Evolutionary conservation across 2,797 vertebrate species (phyloP), one percentile per base, ranked within the genome.

Genomic region (Masticophis lateralis): DNA sequence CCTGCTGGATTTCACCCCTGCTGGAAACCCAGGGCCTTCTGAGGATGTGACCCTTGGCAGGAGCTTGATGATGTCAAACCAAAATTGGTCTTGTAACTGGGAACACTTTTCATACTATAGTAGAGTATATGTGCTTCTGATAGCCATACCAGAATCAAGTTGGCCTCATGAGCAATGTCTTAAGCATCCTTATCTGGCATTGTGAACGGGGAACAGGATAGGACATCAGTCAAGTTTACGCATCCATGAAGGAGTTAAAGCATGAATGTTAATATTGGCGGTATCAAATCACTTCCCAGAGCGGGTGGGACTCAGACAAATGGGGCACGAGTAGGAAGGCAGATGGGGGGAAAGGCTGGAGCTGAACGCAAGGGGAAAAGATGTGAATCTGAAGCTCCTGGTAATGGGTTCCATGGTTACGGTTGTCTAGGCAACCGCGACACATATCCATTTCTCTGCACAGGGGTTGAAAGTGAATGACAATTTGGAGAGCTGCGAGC

Each of bases 401-500:
- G 93, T 95, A 95, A 94, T 95, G 66, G 96, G 95, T 92, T 96
- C 96, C 97, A 97, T 97, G 95, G 97, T 95, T 97, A 97, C 97
- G 51, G 97, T 97, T 97, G 96, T 96, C 95, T 92, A 95, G 92
- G 97, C 96, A 97, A 97, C 97, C 89, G 61, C 10, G 7, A 53
- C 90, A 91, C 93, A 57, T 74, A 91, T 83, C 74, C 90, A 86
- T 61, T 92, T 92, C 95, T 94, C 96, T 94, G 96, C 91, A 94
- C 94, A 94, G 92, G 95, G 95, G 95, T 95, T 95, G 91, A 95
- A 86, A 97, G 93, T 97, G 97, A 97, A 97, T 97, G 97, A 96
- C 97, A 97, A 97, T 97, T 96, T 97, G 96, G 96, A 97, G 96
- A 96, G 97, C 97, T 95, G 95, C 96, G 92, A 90, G 93, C 95